Base-by-base conservation (phyloP, 1,140 invertebrate species). In the Drosophila melanica region DNA sequence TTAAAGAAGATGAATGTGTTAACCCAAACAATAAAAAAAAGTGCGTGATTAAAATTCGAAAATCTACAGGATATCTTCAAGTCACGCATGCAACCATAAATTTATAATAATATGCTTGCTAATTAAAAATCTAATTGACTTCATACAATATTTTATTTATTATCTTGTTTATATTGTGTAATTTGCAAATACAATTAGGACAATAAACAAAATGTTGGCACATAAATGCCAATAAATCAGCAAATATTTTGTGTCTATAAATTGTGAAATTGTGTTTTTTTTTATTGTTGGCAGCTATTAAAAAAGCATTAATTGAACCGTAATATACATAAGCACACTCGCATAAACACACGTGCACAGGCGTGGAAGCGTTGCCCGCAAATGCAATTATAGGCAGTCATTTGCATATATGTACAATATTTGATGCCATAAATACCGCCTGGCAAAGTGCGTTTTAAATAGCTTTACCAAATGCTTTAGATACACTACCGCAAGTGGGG, bases 241-340 rank as follows among this genome's bases (percentile, higher is more conserved):
- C 37, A 37, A 68, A 60, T 60, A 8, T 18, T 41, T 1, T 50
- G 14, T 30, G 11, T 37, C 7, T 39, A 42, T 44, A 16, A 33
- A 37, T 16, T 37, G 39, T 35, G 44, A 7, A 7, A 51, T 14
- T 27, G 55, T 27, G 14, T 33, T 71, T 51, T 42, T 27, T 33
- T 33, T 71, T 51, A 14, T 14, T 55, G 53, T 50, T 45, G 9
- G 14, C 9, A 18, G 47, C 63, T 72, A 67, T 72, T 67, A 72
- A 72, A 72, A 72, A 53, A 27, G 12, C 54, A 72, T 72, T 72
- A 59, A 72, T 72, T 67, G 53, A 72, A 58, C 54, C 47, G 53
- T 54, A 62, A 69, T 35, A 39, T 20, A 41, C 39, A 53, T 23
- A 41, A 23, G 51, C 37, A 54, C 20, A 60, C 30, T 37, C 23